These are phyloP conservation scores for Glyptemys insculpta DNA, from an alignment of 2,797 vertebrate genomes.

Conservation along the genomic window DNA sequence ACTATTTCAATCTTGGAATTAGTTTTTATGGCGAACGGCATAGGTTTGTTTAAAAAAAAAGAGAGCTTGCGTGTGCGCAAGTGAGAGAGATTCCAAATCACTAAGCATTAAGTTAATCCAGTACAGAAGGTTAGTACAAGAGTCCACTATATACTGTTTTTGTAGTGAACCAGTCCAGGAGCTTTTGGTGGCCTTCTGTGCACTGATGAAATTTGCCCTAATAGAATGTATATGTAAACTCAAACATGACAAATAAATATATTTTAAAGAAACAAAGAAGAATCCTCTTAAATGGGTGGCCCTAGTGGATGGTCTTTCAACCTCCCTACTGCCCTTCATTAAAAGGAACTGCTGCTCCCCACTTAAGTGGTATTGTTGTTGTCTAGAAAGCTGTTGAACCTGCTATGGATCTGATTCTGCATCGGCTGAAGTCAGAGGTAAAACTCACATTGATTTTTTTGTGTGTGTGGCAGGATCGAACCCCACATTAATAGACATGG, in stretches of 20 bases:
- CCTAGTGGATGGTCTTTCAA: background rate
- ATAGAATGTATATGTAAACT: background rate
- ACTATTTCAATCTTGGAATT: background rate
- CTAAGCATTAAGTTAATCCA: background rate
- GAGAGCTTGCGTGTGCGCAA: no score
- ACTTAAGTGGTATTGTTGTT: background rate
- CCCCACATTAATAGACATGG: background rate
- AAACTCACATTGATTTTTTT: background rate
- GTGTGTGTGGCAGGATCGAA: background rate
- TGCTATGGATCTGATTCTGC: slow-evolving; percentile 10
- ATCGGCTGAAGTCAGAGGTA: background rate
- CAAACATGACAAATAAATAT: background rate
- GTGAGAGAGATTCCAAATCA: background rate
- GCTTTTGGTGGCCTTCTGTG: background rate
- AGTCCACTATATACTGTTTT: background rate
- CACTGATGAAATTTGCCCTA: background rate
- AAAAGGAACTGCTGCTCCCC: background rate
- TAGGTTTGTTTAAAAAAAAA: background rate
- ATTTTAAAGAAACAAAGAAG: background rate
- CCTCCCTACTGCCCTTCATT: background rate
- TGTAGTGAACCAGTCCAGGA: background rate
- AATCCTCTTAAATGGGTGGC: background rate
- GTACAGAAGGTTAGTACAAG: background rate
- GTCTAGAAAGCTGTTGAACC: background rate
- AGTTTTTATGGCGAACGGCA: background rate